Conservation (phyloP, 2,797 vertebrate species). For the Mus caroli region DNA sequence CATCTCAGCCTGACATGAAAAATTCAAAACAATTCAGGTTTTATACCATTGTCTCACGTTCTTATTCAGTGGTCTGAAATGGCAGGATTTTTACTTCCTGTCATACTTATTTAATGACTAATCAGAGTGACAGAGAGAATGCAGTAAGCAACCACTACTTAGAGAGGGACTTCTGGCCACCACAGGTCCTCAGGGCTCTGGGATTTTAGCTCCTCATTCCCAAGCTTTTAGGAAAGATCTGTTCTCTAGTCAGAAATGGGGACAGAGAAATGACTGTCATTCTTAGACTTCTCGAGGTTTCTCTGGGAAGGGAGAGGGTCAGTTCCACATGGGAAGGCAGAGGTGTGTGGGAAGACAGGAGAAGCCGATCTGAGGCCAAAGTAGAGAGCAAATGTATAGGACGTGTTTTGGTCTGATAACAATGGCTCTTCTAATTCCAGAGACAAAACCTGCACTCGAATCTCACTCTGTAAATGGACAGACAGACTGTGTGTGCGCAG, state of each 20-base stretch:
- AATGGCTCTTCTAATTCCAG: background rate
- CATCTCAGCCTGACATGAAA: conserved; percentile 39
- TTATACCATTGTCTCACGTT: conserved; percentile 45
- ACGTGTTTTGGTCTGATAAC: background rate
- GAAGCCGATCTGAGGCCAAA: background rate
- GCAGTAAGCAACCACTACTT: conserved; percentile 4
- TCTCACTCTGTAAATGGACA: conserved; percentile 9
- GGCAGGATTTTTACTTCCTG: conserved; percentile 37
- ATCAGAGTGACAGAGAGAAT: conserved; percentile 44
- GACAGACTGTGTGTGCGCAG: background rate
- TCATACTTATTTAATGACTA: conserved; percentile 50
- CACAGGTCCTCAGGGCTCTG: background rate
- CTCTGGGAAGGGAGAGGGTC: background rate
- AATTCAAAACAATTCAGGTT: conserved; percentile 61
- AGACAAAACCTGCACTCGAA: background rate
- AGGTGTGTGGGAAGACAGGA: background rate
- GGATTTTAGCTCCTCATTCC: background rate
- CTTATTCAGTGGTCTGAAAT: background rate
- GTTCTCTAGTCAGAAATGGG: background rate
- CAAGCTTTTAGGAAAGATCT: background rate
- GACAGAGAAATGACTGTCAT: background rate
- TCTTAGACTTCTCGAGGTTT: background rate
- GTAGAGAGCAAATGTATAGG: background rate
- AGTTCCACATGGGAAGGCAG: background rate
- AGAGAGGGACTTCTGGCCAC: background rate